Conservation (phyloP, 2,113 vertebrate species). For the Mus musculus region DNA sequence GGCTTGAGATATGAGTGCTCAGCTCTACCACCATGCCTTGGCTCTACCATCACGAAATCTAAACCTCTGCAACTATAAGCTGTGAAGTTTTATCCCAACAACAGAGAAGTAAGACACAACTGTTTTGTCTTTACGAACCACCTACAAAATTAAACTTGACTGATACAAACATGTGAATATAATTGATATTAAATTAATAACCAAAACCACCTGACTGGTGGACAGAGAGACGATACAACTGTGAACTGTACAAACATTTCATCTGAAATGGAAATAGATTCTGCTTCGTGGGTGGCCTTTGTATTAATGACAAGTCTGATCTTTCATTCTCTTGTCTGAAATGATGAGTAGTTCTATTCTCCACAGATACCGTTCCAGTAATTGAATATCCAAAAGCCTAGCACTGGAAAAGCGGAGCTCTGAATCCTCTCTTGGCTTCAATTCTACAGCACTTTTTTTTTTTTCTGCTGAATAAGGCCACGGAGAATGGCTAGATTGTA, state of each 20-base stretch:
- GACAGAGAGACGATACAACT: not conserved
- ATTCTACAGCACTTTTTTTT: not conserved
- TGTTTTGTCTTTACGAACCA: not conserved
- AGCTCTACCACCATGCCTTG: not conserved
- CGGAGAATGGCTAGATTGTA: slow-evolving; percentile 75
- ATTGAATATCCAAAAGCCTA: slow-evolving; percentile 66
- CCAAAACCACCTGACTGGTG: not conserved
- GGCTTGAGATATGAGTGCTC: not conserved
- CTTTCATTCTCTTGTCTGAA: slow-evolving; percentile 37
- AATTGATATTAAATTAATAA: slow-evolving; percentile 27
- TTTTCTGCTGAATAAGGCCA: slow-evolving; percentile 76
- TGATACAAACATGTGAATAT: not conserved
- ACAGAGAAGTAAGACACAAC: not conserved
- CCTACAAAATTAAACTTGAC: not conserved
- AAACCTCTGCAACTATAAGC: not conserved
- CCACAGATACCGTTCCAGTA: slow-evolving; percentile 45
- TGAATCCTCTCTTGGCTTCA: slow-evolving; percentile 74
- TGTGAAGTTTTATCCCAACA: not conserved
- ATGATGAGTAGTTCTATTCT: slow-evolving; percentile 66
- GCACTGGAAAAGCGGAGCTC: slow-evolving; percentile 52
- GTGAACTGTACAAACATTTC: not conserved
- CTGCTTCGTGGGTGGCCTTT: slow-evolving; percentile 30
- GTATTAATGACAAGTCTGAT: slow-evolving; percentile 1
- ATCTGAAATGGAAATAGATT: slow-evolving; percentile 36
- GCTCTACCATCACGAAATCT: too few species aligned